phyloP scores from a whole-genome alignment of 1,140 invertebrate species.

The Pachyrhynchus sulphureomaculatus region DNA sequence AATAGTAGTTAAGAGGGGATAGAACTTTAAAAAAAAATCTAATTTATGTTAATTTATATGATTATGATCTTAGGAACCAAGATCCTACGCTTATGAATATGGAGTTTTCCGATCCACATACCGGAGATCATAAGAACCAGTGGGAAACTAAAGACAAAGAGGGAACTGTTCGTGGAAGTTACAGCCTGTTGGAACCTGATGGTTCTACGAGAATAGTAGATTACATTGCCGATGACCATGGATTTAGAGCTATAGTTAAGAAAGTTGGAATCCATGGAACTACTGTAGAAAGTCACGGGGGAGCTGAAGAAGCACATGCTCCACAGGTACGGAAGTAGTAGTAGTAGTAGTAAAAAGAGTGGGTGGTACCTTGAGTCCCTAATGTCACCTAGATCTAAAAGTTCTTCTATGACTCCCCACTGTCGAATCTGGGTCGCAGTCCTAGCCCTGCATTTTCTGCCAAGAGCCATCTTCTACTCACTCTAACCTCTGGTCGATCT shows the following conservation, averaged over 20 bases:
- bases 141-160: conserved; percentile 55
- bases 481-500: too few species aligned
- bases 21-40: neutral
- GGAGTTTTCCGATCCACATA: conserved; percentile 55
- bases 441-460: conserved; percentile 54
- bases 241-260: conserved; percentile 53
- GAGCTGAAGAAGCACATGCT: conserved; percentile 8
- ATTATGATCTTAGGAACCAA: conserved; percentile 32
- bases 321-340: conserved; percentile 47
- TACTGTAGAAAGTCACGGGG: conserved; percentile 28
- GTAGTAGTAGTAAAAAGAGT: too few species aligned
- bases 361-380: too few species aligned
- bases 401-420: too few species aligned
- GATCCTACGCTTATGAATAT: conserved; percentile 54
- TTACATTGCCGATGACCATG: conserved; percentile 54
- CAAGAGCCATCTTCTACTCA: too few species aligned
- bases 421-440: too few species aligned
- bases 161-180: conserved; percentile 55
- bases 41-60: conserved; percentile 1
- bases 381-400: too few species aligned
- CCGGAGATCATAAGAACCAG: conserved; percentile 56
- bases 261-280: conserved; percentile 35
- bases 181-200: conserved; percentile 54
- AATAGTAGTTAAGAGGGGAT: too few species aligned
- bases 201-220: conserved; percentile 53